Evolutionary conservation across 2,113 vertebrate species (phyloP).

Genomic region (Serinus canaria): DNA sequence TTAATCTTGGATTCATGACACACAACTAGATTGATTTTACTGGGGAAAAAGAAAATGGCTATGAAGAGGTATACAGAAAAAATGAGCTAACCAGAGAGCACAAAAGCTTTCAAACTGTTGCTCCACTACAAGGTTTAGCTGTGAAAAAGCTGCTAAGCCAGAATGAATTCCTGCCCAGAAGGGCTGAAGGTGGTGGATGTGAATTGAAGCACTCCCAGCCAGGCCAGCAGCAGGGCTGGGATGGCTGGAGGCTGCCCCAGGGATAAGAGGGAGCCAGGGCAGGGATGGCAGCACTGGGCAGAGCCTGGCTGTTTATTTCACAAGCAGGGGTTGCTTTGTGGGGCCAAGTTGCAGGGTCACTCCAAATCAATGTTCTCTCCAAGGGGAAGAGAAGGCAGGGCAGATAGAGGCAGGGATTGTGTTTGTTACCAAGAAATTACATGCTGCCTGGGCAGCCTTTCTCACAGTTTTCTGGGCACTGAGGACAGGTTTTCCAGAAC

Average conservation of each 20-base stretch:
- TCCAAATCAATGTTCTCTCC: not conserved
- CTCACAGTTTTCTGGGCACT: not conserved
- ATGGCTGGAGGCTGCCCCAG: not conserved
- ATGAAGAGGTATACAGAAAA: not conserved
- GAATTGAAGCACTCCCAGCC: not conserved
- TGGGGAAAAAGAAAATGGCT: rapidly evolving
- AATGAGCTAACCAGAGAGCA: not conserved
- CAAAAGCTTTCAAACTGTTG: not conserved
- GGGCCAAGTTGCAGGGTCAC: not conserved
- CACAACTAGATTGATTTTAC: not conserved
- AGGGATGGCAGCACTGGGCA: not conserved
- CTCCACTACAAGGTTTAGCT: not conserved
- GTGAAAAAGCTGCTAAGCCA: not conserved
- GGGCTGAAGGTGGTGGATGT: not conserved
- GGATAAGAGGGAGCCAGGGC: not conserved
- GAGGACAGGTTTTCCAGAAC: constrained; percentile 5
- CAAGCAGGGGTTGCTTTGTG: not conserved
- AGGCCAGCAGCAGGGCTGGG: not conserved
- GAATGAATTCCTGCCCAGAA: not conserved
- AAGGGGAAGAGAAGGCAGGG: not conserved
- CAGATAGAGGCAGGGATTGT: not conserved
- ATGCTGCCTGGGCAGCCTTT: not conserved
- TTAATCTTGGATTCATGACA: not conserved
- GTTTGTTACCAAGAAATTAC: not conserved
- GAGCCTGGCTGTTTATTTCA: not conserved